These are phyloP conservation scores for Lobophora halterata DNA, from an alignment of 2,888 invertebrate genomes.

Conservation along the genomic window DNA sequence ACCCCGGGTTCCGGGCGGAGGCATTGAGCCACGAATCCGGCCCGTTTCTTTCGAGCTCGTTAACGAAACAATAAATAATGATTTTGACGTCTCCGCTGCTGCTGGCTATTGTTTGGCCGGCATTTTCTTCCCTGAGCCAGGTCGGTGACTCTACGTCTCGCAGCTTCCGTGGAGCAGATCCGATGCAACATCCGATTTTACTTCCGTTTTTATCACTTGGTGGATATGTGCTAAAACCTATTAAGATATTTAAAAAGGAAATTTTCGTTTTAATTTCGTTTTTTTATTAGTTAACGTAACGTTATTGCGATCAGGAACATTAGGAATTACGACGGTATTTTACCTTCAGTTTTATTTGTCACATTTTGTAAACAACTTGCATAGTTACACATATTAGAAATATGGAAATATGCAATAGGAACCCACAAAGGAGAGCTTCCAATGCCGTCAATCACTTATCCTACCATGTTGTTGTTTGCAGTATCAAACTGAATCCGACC, in stretches of 20 bases:
- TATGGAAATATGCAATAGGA: too few species aligned
- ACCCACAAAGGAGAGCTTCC: constrained; percentile 7
- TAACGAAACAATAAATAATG: constrained; percentile 77
- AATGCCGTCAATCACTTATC: constrained; percentile 13
- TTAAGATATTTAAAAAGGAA: not conserved
- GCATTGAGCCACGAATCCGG: constrained; percentile 51
- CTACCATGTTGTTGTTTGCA: constrained; percentile 7
- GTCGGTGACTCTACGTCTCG: constrained; percentile 45
- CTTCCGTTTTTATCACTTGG: constrained; percentile 25
- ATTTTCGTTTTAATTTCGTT: too few species aligned
- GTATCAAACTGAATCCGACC: constrained; percentile 6
- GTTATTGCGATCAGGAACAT: too few species aligned
- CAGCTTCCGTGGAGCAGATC: constrained; percentile 46
- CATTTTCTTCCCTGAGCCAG: constrained; percentile 54
- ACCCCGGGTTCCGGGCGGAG: constrained; percentile 39
- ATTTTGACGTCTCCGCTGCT: constrained; percentile 63
- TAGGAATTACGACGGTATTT: too few species aligned
- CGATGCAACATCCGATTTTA: constrained; percentile 42
- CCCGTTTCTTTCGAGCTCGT: constrained; percentile 64
- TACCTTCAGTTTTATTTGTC: too few species aligned
- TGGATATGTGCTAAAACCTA: constrained; percentile 10
- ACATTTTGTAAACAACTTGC: too few species aligned
- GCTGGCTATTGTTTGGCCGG: constrained; percentile 60
- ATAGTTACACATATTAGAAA: too few species aligned
- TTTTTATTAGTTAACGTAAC: too few species aligned